Evolutionary conservation across 1,140 invertebrate genomes (phyloP).

Genomic region (Neotoxoptera formosana): DNA sequence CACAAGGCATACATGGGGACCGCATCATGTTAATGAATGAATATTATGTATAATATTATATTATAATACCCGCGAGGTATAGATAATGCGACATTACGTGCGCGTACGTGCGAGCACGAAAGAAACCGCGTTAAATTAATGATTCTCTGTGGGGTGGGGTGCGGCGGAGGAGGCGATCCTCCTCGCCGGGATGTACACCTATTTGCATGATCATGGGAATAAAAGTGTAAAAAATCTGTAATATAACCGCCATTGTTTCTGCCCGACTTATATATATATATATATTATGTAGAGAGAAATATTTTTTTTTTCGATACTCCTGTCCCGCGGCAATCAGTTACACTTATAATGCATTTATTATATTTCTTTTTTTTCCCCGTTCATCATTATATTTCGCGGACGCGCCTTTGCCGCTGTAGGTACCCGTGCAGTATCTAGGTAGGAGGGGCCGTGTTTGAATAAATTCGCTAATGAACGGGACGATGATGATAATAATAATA

Average conservation of each 20-base stretch:
- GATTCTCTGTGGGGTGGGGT: background rate
- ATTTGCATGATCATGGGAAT: conserved; percentile 53
- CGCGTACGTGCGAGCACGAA: background rate
- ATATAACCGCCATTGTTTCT: conserved; percentile 36
- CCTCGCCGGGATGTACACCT: background rate
- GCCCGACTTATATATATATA: background rate
- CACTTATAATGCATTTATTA: conserved; percentile 21
- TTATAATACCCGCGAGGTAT: background rate
- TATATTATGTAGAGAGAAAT: background rate
- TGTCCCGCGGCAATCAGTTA: conserved; percentile 47
- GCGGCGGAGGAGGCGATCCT: background rate
- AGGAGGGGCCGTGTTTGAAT: conserved; percentile 18
- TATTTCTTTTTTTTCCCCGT: background rate
- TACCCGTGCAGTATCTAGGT: background rate
- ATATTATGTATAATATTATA: background rate
- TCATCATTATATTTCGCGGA: background rate
- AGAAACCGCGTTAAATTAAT: conserved; percentile 32
- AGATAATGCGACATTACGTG: conserved; percentile 13
- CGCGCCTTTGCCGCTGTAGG: background rate
- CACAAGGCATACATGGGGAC: background rate
- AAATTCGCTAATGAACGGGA: conserved; percentile 26
- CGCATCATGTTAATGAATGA: conserved; percentile 8
- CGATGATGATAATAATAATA: background rate
- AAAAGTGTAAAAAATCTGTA: background rate
- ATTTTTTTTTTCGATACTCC: background rate